Evolutionary conservation across 2,113 vertebrate genomes (phyloP).

Genomic region (Phaetusa simplex): DNA sequence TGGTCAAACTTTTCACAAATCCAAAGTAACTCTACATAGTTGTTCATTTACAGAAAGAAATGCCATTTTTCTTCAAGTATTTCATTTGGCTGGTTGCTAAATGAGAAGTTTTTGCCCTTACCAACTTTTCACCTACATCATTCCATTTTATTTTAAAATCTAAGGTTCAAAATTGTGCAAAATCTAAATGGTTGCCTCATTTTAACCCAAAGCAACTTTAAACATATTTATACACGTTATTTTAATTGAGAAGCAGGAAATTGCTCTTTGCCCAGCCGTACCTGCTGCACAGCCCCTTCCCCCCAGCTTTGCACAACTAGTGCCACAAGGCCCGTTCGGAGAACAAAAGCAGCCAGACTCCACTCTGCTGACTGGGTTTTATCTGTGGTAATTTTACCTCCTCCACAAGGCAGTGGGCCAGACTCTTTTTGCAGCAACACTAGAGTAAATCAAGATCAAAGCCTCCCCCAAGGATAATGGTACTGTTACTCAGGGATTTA

Average conservation of each 20-base stretch:
- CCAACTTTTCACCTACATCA: not conserved
- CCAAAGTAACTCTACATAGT: not conserved
- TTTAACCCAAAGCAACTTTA: not conserved
- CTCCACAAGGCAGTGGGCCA: constrained; percentile 46
- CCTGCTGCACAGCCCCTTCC: not conserved
- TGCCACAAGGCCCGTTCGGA: constrained; percentile 18
- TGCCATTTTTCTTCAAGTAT: not conserved
- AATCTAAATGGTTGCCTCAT: not conserved
- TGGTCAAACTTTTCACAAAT: not conserved
- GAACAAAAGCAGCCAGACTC: constrained; percentile 34
- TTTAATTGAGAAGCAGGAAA: constrained; percentile 46
- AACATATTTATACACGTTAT: not conserved
- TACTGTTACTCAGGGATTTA: constrained; percentile 16
- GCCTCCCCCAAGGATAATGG: constrained; percentile 5
- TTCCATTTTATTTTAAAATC: not conserved
- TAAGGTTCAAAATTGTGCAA: not conserved
- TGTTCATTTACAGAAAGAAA: not conserved
- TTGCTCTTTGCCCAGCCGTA: not conserved
- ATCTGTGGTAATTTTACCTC: constrained; percentile 27
- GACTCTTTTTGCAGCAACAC: constrained; percentile 12
- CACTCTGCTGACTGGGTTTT: constrained; percentile 39
- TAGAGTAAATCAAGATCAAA: constrained; percentile 28
- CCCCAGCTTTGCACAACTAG: not conserved
- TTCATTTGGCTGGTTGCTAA: not conserved
- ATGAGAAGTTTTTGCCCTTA: not conserved